Percentiles rank a stretch among this genome's conserved stretches.
Evolutionary conservation across 2,797 vertebrate genomes (phyloP).

Genomic region (Microhierax caerulescens): DNA sequence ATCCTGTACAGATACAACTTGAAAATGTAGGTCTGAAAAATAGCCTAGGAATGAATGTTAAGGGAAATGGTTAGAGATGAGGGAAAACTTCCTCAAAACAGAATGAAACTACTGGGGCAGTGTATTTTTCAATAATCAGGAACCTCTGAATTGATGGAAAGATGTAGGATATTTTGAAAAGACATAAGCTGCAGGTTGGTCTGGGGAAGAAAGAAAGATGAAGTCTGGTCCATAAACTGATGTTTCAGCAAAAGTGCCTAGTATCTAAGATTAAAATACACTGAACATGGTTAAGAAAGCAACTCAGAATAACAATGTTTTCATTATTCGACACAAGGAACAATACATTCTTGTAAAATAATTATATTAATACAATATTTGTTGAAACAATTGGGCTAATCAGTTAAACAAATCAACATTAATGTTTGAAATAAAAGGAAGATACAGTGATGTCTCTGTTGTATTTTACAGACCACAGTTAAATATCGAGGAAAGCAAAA

Average conservation of each 20-base stretch:
- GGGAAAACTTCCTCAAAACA: neutral
- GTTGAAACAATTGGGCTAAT: neutral
- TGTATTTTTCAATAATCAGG: neutral
- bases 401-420: neutral
- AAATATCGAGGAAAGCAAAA: neutral
- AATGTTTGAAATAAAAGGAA: neutral
- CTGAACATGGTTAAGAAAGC: neutral
- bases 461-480: neutral
- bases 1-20: neutral
- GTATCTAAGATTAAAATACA: neutral
- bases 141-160: neutral
- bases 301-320: neutral
- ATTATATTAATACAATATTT: neutral
- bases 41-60: neutral
- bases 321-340: neutral
- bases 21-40: neutral
- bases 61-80: neutral
- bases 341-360: neutral
- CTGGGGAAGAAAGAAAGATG: neutral
- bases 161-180: neutral
- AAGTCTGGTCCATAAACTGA: neutral
- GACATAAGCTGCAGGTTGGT: neutral
- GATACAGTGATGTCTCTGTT: neutral
- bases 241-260: neutral
- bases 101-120: neutral